A percentile compares a stretch with the other conserved stretches of the same genome.
Evolutionary conservation across 1,140 invertebrate genomes (phyloP).

Genomic region (Zaprionus nigranus): DNA sequence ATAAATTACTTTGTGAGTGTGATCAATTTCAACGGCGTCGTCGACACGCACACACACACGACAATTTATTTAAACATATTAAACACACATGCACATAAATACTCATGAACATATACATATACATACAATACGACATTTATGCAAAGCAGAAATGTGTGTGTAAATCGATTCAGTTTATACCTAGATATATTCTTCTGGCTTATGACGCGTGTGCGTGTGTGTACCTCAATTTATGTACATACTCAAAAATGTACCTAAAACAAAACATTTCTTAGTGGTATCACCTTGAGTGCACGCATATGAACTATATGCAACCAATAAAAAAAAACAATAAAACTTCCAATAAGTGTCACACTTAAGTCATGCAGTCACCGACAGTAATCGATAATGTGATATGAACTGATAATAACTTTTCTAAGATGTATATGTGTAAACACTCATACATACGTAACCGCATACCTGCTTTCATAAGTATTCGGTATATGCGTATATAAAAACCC

Average conservation of each 20-base stretch:
- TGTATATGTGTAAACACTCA: constrained; percentile 1
- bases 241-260: constrained; percentile 48
- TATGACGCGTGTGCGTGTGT: not conserved
- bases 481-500: not conserved
- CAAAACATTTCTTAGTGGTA: too few relatives aligned
- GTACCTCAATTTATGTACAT: constrained; percentile 11
- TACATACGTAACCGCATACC: not conserved
- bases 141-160: not conserved
- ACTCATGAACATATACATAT: constrained; percentile 15
- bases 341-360: constrained; percentile 38
- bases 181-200: not conserved
- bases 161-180: constrained; percentile 3
- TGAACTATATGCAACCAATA: constrained; percentile 7
- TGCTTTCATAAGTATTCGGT: not conserved
- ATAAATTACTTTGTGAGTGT: constrained; percentile 54
- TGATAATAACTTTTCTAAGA: constrained; percentile 39
- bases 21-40: constrained; percentile 1
- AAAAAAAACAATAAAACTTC: constrained; percentile 22
- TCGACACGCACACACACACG: constrained; percentile 11
- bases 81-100: constrained; percentile 31
- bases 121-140: constrained; percentile 21
- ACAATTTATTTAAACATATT: constrained; percentile 64
- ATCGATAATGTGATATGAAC: constrained; percentile 60
- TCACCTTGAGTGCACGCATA: constrained; percentile 14
- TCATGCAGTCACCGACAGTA: constrained; percentile 47